These are phyloP conservation scores for Thecocarcelia acutangulata DNA, from an alignment of 2,888 invertebrate species.

Conservation along the genomic window DNA sequence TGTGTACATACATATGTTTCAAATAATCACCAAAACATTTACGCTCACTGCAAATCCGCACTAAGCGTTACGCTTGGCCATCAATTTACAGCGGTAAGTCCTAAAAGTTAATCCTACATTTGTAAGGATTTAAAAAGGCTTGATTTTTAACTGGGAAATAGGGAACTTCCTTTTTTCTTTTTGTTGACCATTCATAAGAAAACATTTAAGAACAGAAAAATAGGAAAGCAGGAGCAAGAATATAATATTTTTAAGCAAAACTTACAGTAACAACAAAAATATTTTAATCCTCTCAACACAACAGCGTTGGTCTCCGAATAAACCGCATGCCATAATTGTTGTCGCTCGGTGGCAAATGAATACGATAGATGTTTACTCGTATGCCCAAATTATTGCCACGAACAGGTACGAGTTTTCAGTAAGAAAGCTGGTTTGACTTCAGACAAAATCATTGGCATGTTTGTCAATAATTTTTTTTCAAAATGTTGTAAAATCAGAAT, in stretches of 20 bases:
- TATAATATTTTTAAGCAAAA: conserved; percentile 30
- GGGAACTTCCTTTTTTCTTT: background rate
- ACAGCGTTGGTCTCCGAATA: conserved; percentile 72
- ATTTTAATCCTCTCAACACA: conserved; percentile 39
- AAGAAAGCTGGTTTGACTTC: conserved; percentile 4
- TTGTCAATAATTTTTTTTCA: conserved; percentile 68
- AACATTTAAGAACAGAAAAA: conserved; percentile 3
- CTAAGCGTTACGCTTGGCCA: conserved; percentile 69
- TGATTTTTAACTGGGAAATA: conserved; percentile 50
- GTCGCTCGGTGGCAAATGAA: conserved; percentile 26
- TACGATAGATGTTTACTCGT: background rate
- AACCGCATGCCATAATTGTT: conserved; percentile 74
- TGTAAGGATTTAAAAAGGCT: conserved; percentile 54
- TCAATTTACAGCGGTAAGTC: conserved; percentile 70
- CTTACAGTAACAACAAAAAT: conserved; percentile 4
- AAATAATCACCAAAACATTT: conserved; percentile 70
- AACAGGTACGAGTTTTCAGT: conserved; percentile 56
- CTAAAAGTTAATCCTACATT: conserved; percentile 67
- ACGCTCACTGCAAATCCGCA: conserved; percentile 38
- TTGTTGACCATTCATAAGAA: background rate
- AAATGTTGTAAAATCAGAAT: too few species aligned
- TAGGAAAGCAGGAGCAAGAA: background rate
- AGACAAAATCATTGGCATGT: conserved; percentile 60
- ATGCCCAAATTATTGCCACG: conserved; percentile 1
- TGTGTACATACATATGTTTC: conserved; percentile 61